phyloP scores from a whole-genome alignment of 2,888 invertebrate genomes.

The Argyresthia goedartella region DNA sequence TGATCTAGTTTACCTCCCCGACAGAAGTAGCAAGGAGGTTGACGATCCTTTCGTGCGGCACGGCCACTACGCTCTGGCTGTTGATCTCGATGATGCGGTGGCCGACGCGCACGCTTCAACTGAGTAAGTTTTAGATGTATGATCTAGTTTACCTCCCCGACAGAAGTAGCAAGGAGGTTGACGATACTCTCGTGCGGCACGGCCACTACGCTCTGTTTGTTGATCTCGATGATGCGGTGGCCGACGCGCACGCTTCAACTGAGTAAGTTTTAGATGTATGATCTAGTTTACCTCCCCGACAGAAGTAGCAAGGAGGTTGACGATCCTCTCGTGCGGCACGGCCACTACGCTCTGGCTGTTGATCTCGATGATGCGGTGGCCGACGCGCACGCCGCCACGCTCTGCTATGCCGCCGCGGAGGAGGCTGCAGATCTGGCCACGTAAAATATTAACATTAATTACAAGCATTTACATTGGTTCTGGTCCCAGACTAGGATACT shows the following conservation, averaged over 20 bases:
- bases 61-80: conserved; percentile 99
- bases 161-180: conserved; percentile 97
- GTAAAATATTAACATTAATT: background rate
- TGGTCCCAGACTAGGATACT: too few species aligned
- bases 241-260: conserved; percentile 89
- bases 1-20: conserved; percentile 87
- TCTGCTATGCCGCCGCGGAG: conserved; percentile 99
- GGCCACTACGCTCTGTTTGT: conserved; percentile 99
- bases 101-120: conserved; percentile 98
- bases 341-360: conserved; percentile 99
- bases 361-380: conserved; percentile 99
- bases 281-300: conserved; percentile 89
- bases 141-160: conserved; percentile 86
- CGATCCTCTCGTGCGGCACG: conserved; percentile 99
- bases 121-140: background rate
- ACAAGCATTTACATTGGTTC: too few species aligned
- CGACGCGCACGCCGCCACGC: conserved; percentile 97
- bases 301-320: conserved; percentile 97
- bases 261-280: too few species aligned
- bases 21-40: conserved; percentile 98
- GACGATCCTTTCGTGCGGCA: conserved; percentile 99
- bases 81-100: conserved; percentile 99
- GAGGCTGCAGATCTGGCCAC: conserved; percentile 92
- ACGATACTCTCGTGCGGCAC: conserved; percentile 99
- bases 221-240: conserved; percentile 99